Evolutionary conservation across 2,113 vertebrate genomes (phyloP).

Genomic region (Oceanites oceanicus): DNA sequence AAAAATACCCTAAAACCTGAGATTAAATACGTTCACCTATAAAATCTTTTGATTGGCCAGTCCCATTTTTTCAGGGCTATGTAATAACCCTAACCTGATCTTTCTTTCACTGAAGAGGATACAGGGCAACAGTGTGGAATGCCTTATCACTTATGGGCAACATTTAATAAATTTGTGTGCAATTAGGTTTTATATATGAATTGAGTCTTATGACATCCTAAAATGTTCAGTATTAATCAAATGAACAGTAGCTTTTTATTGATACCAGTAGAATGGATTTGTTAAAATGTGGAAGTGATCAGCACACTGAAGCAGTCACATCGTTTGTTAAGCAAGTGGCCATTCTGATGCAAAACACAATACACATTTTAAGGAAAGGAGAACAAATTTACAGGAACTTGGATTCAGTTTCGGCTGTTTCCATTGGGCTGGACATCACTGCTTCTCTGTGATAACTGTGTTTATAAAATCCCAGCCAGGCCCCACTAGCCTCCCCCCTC

Average conservation of each 20-base stretch:
- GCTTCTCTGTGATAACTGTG: not conserved
- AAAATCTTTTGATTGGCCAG: not conserved
- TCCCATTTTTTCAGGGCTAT: not conserved
- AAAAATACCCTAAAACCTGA: not conserved
- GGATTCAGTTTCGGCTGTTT: not conserved
- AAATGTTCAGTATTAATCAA: not conserved
- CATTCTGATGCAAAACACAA: not conserved
- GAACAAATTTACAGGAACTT: not conserved
- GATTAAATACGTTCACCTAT: not conserved
- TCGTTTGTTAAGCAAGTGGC: not conserved
- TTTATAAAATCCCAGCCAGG: not conserved
- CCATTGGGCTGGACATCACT: not conserved
- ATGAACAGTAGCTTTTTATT: not conserved
- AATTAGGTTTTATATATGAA: not conserved
- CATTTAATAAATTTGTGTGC: not conserved
- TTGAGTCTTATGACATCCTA: not conserved
- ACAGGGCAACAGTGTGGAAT: not conserved
- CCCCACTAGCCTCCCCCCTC: not conserved
- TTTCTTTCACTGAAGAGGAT: not conserved
- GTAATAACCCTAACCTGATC: not conserved
- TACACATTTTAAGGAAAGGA: not conserved
- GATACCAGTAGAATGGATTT: not conserved
- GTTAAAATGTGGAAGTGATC: not conserved
- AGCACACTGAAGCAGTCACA: not conserved
- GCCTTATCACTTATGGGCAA: not conserved